Percentiles rank a stretch among this genome's conserved stretches.
Evolutionary conservation across 1,140 invertebrate species (phyloP).

Genomic region (Adoxophyes honmai): DNA sequence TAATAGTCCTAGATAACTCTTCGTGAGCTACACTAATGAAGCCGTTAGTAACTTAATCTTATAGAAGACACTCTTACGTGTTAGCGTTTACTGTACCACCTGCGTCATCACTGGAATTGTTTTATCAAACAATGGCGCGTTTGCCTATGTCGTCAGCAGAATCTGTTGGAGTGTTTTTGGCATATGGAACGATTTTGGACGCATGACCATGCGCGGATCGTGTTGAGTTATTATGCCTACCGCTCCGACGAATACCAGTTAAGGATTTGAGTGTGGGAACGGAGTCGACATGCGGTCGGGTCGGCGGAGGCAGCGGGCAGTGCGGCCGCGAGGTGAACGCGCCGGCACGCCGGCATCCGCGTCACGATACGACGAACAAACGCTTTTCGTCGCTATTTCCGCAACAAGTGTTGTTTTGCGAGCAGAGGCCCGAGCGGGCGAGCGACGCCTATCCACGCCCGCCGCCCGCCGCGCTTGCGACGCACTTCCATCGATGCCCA

Average conservation of each 20-base stretch:
- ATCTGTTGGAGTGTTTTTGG: not conserved
- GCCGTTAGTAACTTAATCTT: not conserved
- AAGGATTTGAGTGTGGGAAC: slow-evolving; percentile 19
- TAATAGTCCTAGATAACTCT: too few relatives aligned
- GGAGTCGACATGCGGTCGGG: not conserved
- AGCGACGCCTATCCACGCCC: slow-evolving; percentile 24
- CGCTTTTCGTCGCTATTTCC: slow-evolving; percentile 68
- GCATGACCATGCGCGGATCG: not conserved
- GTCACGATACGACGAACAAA: slow-evolving; percentile 49
- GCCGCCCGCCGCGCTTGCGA: slow-evolving; percentile 21
- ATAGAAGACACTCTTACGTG: not conserved
- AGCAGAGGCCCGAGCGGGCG: slow-evolving; percentile 60
- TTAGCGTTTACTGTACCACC: not conserved
- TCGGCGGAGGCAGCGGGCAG: not conserved
- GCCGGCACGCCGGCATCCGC: slow-evolving; percentile 29
- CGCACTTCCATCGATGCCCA: slow-evolving; percentile 2
- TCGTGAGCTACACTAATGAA: not conserved
- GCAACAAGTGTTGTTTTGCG: slow-evolving; percentile 71
- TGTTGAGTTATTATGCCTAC: not conserved
- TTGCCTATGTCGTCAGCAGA: not conserved
- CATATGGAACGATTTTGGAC: not conserved
- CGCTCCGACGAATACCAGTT: not conserved
- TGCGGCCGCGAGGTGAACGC: slow-evolving; percentile 38
- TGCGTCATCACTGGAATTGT: slow-evolving; percentile 2
- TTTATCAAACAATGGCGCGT: not conserved